Evolutionary conservation across 2,797 vertebrate genomes (phyloP), one percentile per base, ranked within the genome.

Genomic region (Pelobates cultripes): DNA sequence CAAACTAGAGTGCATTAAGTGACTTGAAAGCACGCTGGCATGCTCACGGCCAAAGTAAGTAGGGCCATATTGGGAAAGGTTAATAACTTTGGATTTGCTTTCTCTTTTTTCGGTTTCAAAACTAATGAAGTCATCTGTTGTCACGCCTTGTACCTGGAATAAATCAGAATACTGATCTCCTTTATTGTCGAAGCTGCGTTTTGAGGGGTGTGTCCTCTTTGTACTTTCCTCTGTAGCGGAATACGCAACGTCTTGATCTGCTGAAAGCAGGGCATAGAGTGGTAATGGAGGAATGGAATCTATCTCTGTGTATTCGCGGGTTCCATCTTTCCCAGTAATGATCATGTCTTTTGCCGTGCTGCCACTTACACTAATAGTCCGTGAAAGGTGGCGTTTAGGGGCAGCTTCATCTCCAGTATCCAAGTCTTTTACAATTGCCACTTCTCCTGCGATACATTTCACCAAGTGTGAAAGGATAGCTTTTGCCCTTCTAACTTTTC

Each of bases 331-430:
- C 15, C 98, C 98, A 0, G 97, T 94, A 73, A 96, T 96, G 28
- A 99, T 97, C 68, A 96, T 98, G 84, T 99, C 98, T 86, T 99
- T 99, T 44, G 97, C 98, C 8, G 98, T 99, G 87, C 97, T 99
- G 83, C 98, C 98, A 0, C 97, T 99, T 78, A 99, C 97, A 1
- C 98, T 99, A 88, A 99, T 99, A 85, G 98, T 99, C 28, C 98
- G 93, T 66, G 98, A 99, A 69, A 99, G 94, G 86, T 99, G 98
- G 17, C 98, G 94, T 81, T 97, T 96, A 67, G 90, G 89, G 81
- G 96, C 92, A 43, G 95, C 94, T 1, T 95, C 96, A 88, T 97
- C 96, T 67, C 96, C 96, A 9, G 96, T 93, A 85, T 99, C 98
- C 70, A 95, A 90, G 68, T 99, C 98, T 87, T 96, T 94, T 85